Evolutionary conservation across 2,888 invertebrate species (phyloP).

Genomic region (Scrobipalpa costella): DNA sequence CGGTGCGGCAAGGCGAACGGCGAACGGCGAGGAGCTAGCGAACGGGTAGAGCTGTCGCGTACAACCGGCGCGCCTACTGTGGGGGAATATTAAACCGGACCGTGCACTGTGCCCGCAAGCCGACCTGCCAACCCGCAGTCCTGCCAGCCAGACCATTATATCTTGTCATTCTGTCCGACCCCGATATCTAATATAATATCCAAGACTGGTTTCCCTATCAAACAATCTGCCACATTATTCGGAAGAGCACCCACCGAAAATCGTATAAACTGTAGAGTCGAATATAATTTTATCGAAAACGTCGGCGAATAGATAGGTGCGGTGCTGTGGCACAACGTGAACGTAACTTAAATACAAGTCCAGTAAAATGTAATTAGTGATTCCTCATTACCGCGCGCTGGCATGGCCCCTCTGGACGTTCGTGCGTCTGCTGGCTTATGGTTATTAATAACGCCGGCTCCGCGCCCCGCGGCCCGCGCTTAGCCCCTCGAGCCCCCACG

Average conservation of each 20-base stretch:
- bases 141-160: too few species aligned
- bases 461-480: constrained; percentile 51
- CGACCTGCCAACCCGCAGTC: constrained; percentile 62
- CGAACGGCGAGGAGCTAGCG: constrained; percentile 48
- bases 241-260: neutral
- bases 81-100: constrained; percentile 76
- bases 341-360: constrained; percentile 37
- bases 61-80: constrained; percentile 65
- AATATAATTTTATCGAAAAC: constrained; percentile 10
- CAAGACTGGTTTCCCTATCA: constrained; percentile 19
- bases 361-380: constrained; percentile 81
- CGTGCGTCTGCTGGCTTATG: constrained; percentile 81
- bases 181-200: constrained; percentile 35
- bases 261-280: neutral
- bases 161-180: constrained; percentile 53
- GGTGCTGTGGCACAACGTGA: neutral
- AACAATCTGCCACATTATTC: neutral
- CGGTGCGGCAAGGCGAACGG: constrained; percentile 45
- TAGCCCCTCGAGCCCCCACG: constrained; percentile 57
- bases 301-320: neutral
- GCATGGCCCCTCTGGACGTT: constrained; percentile 79
- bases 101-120: constrained; percentile 47
- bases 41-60: constrained; percentile 72
- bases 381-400: constrained; percentile 78
- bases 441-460: constrained; percentile 76